Evolutionary conservation across 2,113 vertebrate genomes (phyloP).

Genomic region (Hippopotamus amphibius): DNA sequence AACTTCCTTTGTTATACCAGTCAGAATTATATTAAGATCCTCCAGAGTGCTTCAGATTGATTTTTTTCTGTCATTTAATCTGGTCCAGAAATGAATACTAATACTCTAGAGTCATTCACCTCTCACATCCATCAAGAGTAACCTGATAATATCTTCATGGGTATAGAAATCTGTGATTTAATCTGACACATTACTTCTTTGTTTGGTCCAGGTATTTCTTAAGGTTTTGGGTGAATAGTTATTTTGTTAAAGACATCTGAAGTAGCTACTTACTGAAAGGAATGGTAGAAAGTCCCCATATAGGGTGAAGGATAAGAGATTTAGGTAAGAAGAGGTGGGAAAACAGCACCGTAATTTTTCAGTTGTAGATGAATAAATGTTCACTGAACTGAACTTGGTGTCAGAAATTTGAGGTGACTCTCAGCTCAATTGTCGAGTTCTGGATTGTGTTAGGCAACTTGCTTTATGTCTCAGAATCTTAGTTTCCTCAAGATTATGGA

Average conservation of each 20-base stretch:
- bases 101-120: neutral
- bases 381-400: neutral
- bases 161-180: neutral
- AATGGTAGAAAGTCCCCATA: neutral
- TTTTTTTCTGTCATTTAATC: neutral
- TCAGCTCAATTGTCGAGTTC: neutral
- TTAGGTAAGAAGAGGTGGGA: neutral
- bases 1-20: neutral
- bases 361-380: neutral
- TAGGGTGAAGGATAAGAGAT: neutral
- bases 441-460: neutral
- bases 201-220: neutral
- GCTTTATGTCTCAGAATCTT: neutral
- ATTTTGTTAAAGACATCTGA: neutral
- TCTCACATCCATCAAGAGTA: neutral
- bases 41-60: neutral
- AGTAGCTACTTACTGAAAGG: neutral
- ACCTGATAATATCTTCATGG: neutral
- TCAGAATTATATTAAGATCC: neutral
- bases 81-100: slow-evolving; percentile 4
- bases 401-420: neutral
- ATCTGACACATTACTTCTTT: neutral
- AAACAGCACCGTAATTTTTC: neutral
- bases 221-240: neutral
- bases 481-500: neutral